Evolutionary conservation across 2,888 invertebrate species (phyloP), one percentile per base, ranked within the genome.

Genomic region (Taphrorychus bicolor): DNA sequence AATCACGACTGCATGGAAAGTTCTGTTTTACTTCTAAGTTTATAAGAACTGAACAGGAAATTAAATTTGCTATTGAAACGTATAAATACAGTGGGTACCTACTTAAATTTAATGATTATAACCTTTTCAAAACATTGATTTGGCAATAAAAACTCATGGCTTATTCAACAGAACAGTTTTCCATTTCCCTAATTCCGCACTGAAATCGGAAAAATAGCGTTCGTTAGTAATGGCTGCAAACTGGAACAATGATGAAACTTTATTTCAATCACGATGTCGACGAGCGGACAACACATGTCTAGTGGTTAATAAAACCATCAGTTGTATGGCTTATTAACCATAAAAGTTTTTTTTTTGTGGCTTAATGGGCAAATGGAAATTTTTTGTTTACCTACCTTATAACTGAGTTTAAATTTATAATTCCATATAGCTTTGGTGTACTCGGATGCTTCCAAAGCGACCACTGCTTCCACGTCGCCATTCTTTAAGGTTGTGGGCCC

Each of bases 371-470:
- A 32, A 32, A 32, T 32, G 32, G 32, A 3, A 7, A 32, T 32
- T 32, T 32, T n/a, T n/a, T n/a, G n/a, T n/a, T n/a, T n/a, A 32
- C 52, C 16, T 53, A 59, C 42, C 42, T 40, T 67, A 48, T 59
- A 60, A 42, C 17, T 52, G 7, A 74, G 17, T 60, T 70, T 71
- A 59, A 74, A 74, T 2, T 70, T 70, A 48, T 40, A 70, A 42
- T 67, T 70, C 73, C 73, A 74, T 3, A 70, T 41, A 2, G 72
- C 64, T 52, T 66, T 70, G 0, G 73, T 74, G 45, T 70, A 73
- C n/a, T 62, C 66, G 22, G 70, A 59, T 1, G 67, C 54, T 18
- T 14, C 19, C 40, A 69, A 24, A 42, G 21, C 18, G 4, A 74
- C 59, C 17, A 53, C 60, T 1, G 68, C 70, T 42, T 61, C 70